Conservation (phyloP, 2,113 vertebrate genomes). For the Laticauda colubrina region DNA sequence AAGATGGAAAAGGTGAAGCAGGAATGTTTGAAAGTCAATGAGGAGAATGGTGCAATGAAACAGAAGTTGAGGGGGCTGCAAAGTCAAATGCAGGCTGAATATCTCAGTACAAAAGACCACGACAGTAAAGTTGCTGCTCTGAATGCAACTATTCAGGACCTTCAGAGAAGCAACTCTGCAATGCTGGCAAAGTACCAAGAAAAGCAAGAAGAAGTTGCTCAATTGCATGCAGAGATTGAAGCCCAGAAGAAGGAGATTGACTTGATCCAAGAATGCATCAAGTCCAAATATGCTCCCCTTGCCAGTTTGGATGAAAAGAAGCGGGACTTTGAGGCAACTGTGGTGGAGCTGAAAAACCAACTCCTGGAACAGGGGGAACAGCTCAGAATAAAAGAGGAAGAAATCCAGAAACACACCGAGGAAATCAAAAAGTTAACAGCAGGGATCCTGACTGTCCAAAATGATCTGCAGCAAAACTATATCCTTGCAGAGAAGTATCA, state of each 20-base stretch:
- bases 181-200: slow-evolving; percentile 45
- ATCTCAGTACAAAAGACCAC: slow-evolving; percentile 73
- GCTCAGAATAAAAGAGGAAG: slow-evolving; percentile 61
- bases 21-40: slow-evolving; percentile 74
- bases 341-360: slow-evolving; percentile 72
- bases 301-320: slow-evolving; percentile 78
- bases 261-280: slow-evolving; percentile 88
- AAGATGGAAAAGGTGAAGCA: slow-evolving; percentile 67
- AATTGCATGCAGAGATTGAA: slow-evolving; percentile 80
- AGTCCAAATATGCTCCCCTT: slow-evolving; percentile 81
- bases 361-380: slow-evolving; percentile 70
- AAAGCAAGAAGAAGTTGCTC: slow-evolving; percentile 73
- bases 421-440: slow-evolving; percentile 74
- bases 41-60: slow-evolving; percentile 77
- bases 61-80: slow-evolving; percentile 70
- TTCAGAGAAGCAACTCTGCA: slow-evolving; percentile 11
- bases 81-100: slow-evolving; percentile 71
- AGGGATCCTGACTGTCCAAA: slow-evolving; percentile 71
- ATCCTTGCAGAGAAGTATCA: slow-evolving; percentile 68
- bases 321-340: slow-evolving; percentile 64
- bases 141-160: slow-evolving; percentile 48
- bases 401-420: slow-evolving; percentile 53
- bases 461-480: slow-evolving; percentile 69
- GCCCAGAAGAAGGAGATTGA: slow-evolving; percentile 90
- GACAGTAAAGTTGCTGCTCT: slow-evolving; percentile 53